Conservation (phyloP, 1,140 invertebrate species). For the Ruditapes philippinarum region DNA sequence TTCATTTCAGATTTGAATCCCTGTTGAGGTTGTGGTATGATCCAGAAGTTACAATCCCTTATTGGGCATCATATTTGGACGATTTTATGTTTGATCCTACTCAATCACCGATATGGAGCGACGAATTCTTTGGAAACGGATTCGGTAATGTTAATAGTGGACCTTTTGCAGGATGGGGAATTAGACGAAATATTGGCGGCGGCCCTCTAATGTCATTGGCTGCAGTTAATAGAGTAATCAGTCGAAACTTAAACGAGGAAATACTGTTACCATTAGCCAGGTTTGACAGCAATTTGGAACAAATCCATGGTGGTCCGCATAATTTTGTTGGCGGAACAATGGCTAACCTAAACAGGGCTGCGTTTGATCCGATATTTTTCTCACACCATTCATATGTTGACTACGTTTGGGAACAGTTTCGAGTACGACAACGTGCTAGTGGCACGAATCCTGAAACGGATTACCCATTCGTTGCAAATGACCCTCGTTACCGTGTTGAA, state of each 20-base stretch:
- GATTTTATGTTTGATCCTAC: slow-evolving; percentile 76
- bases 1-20: slow-evolving; percentile 43
- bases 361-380: slow-evolving; percentile 86
- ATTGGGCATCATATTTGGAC: slow-evolving; percentile 84
- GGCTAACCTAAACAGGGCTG: slow-evolving; percentile 74
- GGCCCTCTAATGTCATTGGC: slow-evolving; percentile 55
- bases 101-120: slow-evolving; percentile 83
- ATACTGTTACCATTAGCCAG: slow-evolving; percentile 64
- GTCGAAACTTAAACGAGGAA: slow-evolving; percentile 55
- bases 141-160: slow-evolving; percentile 83
- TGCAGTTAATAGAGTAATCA: slow-evolving; percentile 61
- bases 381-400: slow-evolving; percentile 87
- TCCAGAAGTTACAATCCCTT: slow-evolving; percentile 78
- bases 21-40: slow-evolving; percentile 25
- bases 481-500: slow-evolving; percentile 13
- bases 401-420: slow-evolving; percentile 80
- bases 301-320: slow-evolving; percentile 77
- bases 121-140: slow-evolving; percentile 84
- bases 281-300: slow-evolving; percentile 75
- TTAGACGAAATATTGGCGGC: slow-evolving; percentile 62
- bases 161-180: slow-evolving; percentile 76
- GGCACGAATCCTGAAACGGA: slow-evolving; percentile 70
- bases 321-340: slow-evolving; percentile 79
- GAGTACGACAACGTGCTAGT: slow-evolving; percentile 67
- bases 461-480: slow-evolving; percentile 31